Evolutionary conservation across 2,797 vertebrate species (phyloP).

Genomic region (Sylvilagus floridanus): DNA sequence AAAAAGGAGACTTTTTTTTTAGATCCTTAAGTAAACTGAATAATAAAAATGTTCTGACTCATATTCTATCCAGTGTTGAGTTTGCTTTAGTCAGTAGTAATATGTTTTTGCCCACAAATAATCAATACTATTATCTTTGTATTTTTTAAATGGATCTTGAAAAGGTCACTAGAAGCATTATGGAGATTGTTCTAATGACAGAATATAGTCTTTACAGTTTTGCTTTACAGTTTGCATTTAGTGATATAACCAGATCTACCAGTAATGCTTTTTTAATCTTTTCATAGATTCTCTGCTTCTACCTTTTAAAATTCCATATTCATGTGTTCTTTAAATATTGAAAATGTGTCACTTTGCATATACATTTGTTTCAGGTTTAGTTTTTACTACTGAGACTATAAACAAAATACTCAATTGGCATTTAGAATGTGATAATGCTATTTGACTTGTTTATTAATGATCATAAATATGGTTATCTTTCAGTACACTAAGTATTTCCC

Average conservation of each 20-base stretch:
- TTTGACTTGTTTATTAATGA: conserved; percentile 70
- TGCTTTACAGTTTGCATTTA: conserved; percentile 16
- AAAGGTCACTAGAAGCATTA: conserved; percentile 42
- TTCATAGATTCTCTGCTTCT: conserved; percentile 58
- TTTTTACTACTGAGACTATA: conserved; percentile 60
- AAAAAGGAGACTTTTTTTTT: conserved; percentile 61
- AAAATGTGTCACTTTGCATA: conserved; percentile 60
- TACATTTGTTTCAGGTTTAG: conserved; percentile 64
- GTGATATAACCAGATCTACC: conserved; percentile 24
- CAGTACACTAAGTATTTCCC: conserved; percentile 51
- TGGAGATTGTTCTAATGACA: conserved; percentile 33
- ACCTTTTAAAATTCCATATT: conserved; percentile 58
- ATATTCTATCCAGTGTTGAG: conserved; percentile 62
- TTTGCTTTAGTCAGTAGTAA: conserved; percentile 71
- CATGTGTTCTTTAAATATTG: conserved; percentile 45
- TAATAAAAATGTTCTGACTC: conserved; percentile 75
- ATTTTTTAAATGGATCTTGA: conserved; percentile 62
- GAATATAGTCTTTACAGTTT: neutral
- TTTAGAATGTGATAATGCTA: conserved; percentile 57
- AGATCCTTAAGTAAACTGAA: conserved; percentile 66
- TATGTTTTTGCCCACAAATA: conserved; percentile 57
- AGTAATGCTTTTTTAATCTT: conserved; percentile 58
- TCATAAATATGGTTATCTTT: conserved; percentile 66
- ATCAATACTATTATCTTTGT: conserved; percentile 50
- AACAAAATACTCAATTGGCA: conserved; percentile 61